Base-by-base conservation (phyloP, 2,888 invertebrate species). In the Cabera pusaria region DNA sequence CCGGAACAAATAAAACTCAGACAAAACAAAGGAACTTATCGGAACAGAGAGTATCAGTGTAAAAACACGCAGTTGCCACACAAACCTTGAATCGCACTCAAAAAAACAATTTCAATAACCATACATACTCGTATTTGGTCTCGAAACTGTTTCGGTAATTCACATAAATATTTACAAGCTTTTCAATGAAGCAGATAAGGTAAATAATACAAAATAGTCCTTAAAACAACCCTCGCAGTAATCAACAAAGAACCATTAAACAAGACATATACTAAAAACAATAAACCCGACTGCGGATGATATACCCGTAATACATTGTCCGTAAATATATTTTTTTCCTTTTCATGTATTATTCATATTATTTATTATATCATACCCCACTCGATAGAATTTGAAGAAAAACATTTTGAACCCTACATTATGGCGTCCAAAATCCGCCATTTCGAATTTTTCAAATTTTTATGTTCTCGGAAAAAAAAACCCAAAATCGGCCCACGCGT, bases 1-100 rank as follows among this genome's bases (percentile, higher is more conserved):
- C 68, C 70, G 72, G 72, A 77, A 77, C 74, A 77, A 77, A 74
- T 72, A 75, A 74, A 72, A 67, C 54, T 49, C 57, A 59, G 49
- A 32, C 60, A 39, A 62, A 64, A 77, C 71, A 76, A 78, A 72
- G 64, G 61, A 66, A 52, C 66, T 68, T 64, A 64, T 70, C 60
- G 64, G 59, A 67, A 71, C 63, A 65, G 59, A 65, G 60, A 68
- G 68, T 66, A 63, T 67, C 49, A 52, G 55, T 60, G 56, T 51
- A 60, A 66, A 64, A 60, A 23, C 18, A 33, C 21, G 21, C 26
- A 22, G 60, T 60, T 56, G 64, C 57, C 55, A 63, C 64, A 56
- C 63, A 63, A 56, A 55, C 55, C 56, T 57, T 54, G 44, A 32
- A 10, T n/a, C 16, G 12, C 24, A 26, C 24, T 25, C 17, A 25